Evolutionary conservation across 2,888 invertebrate species (phyloP).

Genomic region (Plagodis dolabraria): DNA sequence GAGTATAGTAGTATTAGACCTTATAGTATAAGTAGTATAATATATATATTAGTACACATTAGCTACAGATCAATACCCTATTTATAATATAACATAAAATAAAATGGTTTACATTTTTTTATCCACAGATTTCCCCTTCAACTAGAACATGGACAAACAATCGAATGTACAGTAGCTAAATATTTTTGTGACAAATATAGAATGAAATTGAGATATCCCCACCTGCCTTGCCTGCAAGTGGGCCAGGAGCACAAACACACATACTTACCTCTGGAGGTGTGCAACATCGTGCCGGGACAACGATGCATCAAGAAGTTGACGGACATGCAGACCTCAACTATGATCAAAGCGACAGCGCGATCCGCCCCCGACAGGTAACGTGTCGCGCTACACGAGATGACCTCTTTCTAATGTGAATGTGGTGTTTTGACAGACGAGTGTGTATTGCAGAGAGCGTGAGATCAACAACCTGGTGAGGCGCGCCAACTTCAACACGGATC

Average conservation of each 20-base stretch:
- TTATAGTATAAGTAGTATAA: too few relatives aligned
- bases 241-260: conserved; percentile 99
- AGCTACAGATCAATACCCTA: too few relatives aligned
- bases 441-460: conserved; percentile 92
- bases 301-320: conserved; percentile 99
- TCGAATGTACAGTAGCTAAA: conserved; percentile 99
- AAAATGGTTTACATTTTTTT: not conserved
- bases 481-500: conserved; percentile 99
- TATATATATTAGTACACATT: too few relatives aligned
- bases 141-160: conserved; percentile 99
- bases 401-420: too few relatives aligned
- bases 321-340: conserved; percentile 99
- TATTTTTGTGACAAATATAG: conserved; percentile 99
- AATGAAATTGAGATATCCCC: conserved; percentile 98
- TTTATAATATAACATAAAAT: too few relatives aligned
- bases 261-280: conserved; percentile 99
- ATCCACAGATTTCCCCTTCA: conserved; percentile 95
- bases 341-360: conserved; percentile 99
- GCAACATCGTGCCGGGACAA: conserved; percentile 99
- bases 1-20: too few relatives aligned
- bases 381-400: not conserved
- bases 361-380: conserved; percentile 92
- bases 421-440: too few relatives aligned
- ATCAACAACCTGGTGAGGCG: conserved; percentile 98
- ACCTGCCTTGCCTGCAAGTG: conserved; percentile 99